Percentiles rank a stretch among this genome's conserved stretches.
Evolutionary conservation across 2,113 vertebrate genomes (phyloP).

Genomic region (Paramisgurnus dabryanus): DNA sequence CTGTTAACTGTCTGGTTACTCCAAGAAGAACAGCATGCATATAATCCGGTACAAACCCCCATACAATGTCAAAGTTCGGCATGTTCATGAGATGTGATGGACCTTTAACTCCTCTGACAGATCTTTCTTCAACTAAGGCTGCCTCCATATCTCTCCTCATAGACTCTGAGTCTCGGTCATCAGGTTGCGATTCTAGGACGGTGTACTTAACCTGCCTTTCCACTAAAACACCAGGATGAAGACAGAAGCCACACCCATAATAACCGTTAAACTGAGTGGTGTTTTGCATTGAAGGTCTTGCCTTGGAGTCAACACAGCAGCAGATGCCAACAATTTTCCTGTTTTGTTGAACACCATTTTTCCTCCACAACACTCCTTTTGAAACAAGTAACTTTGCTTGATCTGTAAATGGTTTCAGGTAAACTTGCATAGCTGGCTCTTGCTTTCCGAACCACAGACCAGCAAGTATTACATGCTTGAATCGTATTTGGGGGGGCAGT

Average conservation of each 20-base stretch:
- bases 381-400: background rate
- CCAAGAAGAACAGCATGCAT: no score
- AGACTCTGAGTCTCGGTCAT: no score
- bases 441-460: no score
- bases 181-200: background rate
- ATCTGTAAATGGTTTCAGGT: background rate
- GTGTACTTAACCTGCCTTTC: constrained; percentile 1
- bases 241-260: constrained; percentile 2
- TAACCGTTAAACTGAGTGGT: background rate
- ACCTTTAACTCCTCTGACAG: no score
- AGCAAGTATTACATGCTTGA: no score
- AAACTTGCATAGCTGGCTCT: constrained; percentile 5
- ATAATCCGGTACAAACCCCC: no score
- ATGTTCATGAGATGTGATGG: no score
- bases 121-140: no score
- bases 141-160: no score
- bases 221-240: background rate
- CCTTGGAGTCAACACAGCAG: background rate
- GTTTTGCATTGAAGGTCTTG: constrained; percentile 3
- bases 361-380: constrained; percentile 3
- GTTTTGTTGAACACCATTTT: background rate
- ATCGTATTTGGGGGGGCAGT: no score
- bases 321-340: constrained; percentile 9
- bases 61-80: no score
- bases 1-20: no score